Conservation (phyloP, 2,888 invertebrate genomes). For the Neocrepidodera transversa region DNA sequence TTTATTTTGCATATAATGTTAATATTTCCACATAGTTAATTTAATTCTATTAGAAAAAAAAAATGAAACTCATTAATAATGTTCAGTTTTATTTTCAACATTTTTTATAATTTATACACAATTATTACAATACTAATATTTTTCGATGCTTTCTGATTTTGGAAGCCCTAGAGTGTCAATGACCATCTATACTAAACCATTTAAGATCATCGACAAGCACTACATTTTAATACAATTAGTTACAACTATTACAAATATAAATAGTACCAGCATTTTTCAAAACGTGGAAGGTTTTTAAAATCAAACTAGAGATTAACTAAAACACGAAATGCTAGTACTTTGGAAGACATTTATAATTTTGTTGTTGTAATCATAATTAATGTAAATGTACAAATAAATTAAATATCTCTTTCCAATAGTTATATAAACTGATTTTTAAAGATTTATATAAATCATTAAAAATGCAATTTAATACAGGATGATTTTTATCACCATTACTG, state of each 20-base stretch:
- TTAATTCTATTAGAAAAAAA: too few species aligned
- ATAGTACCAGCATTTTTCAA: conserved; percentile 3
- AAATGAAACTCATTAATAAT: conserved; percentile 13
- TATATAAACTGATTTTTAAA: too few species aligned
- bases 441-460: too few species aligned
- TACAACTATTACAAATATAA: conserved; percentile 18
- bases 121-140: conserved; percentile 37
- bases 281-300: background rate
- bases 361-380: conserved; percentile 26
- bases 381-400: too few species aligned
- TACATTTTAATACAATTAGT: conserved; percentile 27
- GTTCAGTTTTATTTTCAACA: conserved; percentile 19
- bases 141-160: conserved; percentile 33
- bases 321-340: conserved; percentile 9
- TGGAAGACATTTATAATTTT: conserved; percentile 43
- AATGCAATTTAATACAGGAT: too few species aligned
- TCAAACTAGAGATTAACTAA: background rate
- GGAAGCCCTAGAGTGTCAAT: conserved; percentile 20
- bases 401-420: background rate
- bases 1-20: too few species aligned
- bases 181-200: background rate
- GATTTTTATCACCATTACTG: too few species aligned
- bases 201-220: background rate
- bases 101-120: conserved; percentile 37
- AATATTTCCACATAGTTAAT: too few species aligned